A percentile compares a stretch with the other conserved stretches of the same genome.
Evolutionary conservation across 1,140 invertebrate species (phyloP).

Genomic region (Epicauta chinensis): DNA sequence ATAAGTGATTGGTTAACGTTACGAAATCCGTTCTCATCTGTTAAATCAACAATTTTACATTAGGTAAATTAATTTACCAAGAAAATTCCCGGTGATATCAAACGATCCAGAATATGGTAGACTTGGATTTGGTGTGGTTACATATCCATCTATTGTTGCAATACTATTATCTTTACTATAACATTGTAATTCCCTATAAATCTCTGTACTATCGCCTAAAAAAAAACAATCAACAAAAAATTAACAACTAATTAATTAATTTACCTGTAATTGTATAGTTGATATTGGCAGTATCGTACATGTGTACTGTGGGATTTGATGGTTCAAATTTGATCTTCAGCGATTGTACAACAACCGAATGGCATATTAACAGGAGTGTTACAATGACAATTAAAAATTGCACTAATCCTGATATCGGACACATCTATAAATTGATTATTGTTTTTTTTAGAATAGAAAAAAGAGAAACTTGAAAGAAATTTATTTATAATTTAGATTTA

Average conservation of each 20-base stretch:
- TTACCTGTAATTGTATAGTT: slow-evolving; percentile 9
- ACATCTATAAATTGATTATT: slow-evolving; percentile 28
- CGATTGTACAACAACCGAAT: slow-evolving; percentile 19
- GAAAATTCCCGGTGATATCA: slow-evolving; percentile 54
- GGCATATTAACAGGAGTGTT: slow-evolving; percentile 22
- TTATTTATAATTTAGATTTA: no score
- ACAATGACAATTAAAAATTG: slow-evolving; percentile 26
- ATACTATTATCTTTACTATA: slow-evolving; percentile 18
- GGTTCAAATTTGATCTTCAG: slow-evolving; percentile 15
- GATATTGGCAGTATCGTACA: slow-evolving; percentile 17
- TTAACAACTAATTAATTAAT: neutral
- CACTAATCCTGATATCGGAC: slow-evolving; percentile 24
- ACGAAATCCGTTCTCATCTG: no score
- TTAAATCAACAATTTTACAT: no score
- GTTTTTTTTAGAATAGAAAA: no score
- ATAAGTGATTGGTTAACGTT: no score
- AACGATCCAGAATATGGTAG: slow-evolving; percentile 32
- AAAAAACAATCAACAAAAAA: neutral
- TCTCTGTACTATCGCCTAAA: neutral
- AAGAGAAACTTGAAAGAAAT: no score
- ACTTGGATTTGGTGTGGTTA: neutral
- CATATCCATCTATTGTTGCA: slow-evolving; percentile 15
- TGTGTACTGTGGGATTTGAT: slow-evolving; percentile 18
- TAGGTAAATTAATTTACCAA: slow-evolving; percentile 55
- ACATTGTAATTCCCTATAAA: neutral